Evolutionary conservation across 2,113 vertebrate species (phyloP), one percentile per base, ranked within the genome.

Genomic region (Trochalopteron elliotii): DNA sequence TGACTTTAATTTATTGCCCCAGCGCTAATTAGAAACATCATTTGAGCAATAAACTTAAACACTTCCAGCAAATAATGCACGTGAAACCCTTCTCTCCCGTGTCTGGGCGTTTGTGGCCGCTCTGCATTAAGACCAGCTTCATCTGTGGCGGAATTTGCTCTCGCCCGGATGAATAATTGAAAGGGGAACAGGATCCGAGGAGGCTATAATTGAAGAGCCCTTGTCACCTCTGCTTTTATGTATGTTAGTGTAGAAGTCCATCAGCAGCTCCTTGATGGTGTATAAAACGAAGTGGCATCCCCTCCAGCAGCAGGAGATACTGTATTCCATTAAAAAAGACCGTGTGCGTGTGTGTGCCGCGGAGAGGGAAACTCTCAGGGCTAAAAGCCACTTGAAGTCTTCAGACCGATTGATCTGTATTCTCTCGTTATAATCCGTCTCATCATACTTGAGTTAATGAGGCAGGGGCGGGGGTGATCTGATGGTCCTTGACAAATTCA

Each of bases 361-460:
- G 11, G 96, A 97, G 95, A 95, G 94, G 94, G 96, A 97, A 96
- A 93, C 97, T 97, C 96, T 96, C 91, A 49, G 93, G 98, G 97
- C 97, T 98, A 96, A 97, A 98, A 98, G 97, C 96, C 98, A 97
- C 98, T 98, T 97, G 96, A 98, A 97, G 97, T 91, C 97, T 97
- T 96, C 97, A 97, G 97, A 81, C 97, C 97, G 94, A 98, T 98
- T 98, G 98, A 98, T 98, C 98, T 97, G 98, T 97, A 92, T 98
- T 97, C 98, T 98, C 96, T 97, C 90, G 93, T 98, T 98, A 97
- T 98, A 98, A 98, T 97, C 97, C 97, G 94, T 94, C 98, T 98
- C 98, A 97, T 98, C 98, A 97, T 98, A 97, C 98, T 98, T 97
- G 98, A 98, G 98, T 98, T 98, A 98, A 98, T 98, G 98, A 98